These are phyloP conservation scores for Apolygus lucorum DNA, from an alignment of 1,140 invertebrate genomes.

Conservation along the genomic window DNA sequence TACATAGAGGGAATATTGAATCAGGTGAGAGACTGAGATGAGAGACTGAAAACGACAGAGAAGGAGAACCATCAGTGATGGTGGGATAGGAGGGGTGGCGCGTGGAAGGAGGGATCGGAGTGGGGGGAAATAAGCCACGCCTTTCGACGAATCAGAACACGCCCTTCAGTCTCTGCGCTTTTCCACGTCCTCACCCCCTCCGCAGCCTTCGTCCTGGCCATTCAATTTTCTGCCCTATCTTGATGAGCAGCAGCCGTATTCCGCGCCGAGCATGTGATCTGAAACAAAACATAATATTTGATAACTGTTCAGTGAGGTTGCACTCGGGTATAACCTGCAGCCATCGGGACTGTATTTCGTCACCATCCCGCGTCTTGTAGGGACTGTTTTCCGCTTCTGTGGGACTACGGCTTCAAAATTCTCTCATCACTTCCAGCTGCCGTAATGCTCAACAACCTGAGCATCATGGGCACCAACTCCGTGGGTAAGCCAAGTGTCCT, in stretches of 20 bases:
- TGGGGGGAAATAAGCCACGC: constrained; percentile 13
- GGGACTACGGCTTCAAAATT: constrained; percentile 33
- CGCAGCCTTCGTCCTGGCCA: neutral
- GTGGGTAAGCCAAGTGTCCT: constrained; percentile 28
- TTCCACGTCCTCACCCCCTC: neutral
- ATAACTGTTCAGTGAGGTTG: neutral
- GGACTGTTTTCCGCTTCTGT: neutral
- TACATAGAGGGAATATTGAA: constrained; percentile 28
- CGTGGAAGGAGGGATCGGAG: constrained; percentile 6
- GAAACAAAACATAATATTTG: neutral
- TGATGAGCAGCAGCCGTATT: neutral
- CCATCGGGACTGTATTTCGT: no score
- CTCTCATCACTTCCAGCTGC: constrained; percentile 35
- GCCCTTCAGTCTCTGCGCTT: neutral
- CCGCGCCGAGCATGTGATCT: neutral
- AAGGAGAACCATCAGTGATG: constrained; percentile 1
- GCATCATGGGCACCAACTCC: constrained; percentile 34
- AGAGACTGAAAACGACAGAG: neutral
- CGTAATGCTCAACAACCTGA: constrained; percentile 37
- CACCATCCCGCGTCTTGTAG: neutral
- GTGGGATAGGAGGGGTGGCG: neutral
- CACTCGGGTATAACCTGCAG: no score
- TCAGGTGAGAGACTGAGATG: constrained; percentile 18
- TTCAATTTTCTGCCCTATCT: constrained; percentile 2
- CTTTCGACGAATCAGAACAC: constrained; percentile 1